Base-by-base conservation (phyloP, 2,888 invertebrate genomes). In the Archaeoteleia sp. region DNA sequence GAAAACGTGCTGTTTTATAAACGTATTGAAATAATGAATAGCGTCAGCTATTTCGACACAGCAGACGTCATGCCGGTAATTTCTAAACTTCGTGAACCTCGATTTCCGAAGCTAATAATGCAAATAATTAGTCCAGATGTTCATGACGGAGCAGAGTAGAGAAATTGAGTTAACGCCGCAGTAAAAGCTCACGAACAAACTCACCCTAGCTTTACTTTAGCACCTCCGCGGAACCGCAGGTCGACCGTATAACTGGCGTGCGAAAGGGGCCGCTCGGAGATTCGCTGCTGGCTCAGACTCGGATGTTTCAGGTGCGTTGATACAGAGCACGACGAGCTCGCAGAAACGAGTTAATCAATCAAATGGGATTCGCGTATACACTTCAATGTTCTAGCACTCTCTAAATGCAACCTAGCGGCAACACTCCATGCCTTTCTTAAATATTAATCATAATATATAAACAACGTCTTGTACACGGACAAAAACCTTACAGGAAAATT, bases 101-200 rank as follows among this genome's bases (percentile, higher is more conserved):
- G 68, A 68, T 68, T 68, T 68, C 60, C 63, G 60, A 58, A 60
- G 68, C 63, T 74, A 68, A 68, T 68, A 72, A 70, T 70, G 66
- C 71, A 70, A 73, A 73, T 74, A 74, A 74, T 74, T 73, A 74
- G 73, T 71, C 70, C 48, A 71, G 54, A 61, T 70, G 67, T 67
- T 67, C 60, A 53, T 63, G 63, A 67, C 67, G 61, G 43, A 57
- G 71, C 43, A 53, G 51, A 53, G 67, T 46, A 73, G 75, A 75
- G 78, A 79, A 80, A 81, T 80, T 77, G 75, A 82, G 81, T 82
- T 82, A 82, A 79, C 78, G 78, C 75, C 74, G 74, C 69, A 73
- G 80, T 81, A 81, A 82, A 81, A 79, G 75, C 79, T 71, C 73
- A 67, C 72, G 74, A 74, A 77, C 76, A 75, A 77, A 78, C 77